Evolutionary conservation across 2,797 vertebrate species (phyloP).

Genomic region (Rhinichthys osculus): DNA sequence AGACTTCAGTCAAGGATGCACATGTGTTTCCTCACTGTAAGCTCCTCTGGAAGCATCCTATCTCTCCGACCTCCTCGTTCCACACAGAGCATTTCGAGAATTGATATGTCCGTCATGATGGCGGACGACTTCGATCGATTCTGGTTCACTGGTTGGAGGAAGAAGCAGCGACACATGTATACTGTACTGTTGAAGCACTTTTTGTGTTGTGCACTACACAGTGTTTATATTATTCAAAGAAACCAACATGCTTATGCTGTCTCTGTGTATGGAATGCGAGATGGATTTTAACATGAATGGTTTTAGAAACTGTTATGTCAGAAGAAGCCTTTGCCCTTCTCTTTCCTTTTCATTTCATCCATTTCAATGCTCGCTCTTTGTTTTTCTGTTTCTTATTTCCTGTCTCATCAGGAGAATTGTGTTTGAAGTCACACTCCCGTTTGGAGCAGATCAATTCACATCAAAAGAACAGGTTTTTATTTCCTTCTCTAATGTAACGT

Average conservation of each 20-base stretch:
- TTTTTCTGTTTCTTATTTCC: not conserved
- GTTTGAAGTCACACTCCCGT: conserved; percentile 38
- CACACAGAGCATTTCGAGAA: not conserved
- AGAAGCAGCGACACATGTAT: not conserved
- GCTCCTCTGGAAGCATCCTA: not conserved
- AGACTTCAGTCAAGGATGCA: not conserved
- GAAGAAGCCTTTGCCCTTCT: not conserved
- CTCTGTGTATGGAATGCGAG: not conserved
- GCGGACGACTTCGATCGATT: not conserved
- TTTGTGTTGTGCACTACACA: not conserved
- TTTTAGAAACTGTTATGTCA: not conserved
- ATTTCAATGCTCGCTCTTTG: conserved; percentile 1
- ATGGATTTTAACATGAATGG: not conserved
- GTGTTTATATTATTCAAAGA: not conserved
- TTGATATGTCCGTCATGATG: not conserved
- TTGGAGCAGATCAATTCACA: conserved; percentile 18
- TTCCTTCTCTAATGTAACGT: conserved; percentile 12
- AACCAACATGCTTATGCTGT: not conserved
- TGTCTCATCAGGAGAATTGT: conserved; percentile 11
- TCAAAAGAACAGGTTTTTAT: not conserved
- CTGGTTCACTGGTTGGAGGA: not conserved
- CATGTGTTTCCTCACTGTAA: not conserved
- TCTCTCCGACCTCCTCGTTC: not conserved
- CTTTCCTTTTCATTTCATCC: not conserved
- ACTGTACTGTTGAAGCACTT: too few relatives aligned